A percentile compares a stretch with the other conserved stretches of the same genome.
Evolutionary conservation across 2,888 invertebrate genomes (phyloP).

Genomic region (Leptopilina syphax): DNA sequence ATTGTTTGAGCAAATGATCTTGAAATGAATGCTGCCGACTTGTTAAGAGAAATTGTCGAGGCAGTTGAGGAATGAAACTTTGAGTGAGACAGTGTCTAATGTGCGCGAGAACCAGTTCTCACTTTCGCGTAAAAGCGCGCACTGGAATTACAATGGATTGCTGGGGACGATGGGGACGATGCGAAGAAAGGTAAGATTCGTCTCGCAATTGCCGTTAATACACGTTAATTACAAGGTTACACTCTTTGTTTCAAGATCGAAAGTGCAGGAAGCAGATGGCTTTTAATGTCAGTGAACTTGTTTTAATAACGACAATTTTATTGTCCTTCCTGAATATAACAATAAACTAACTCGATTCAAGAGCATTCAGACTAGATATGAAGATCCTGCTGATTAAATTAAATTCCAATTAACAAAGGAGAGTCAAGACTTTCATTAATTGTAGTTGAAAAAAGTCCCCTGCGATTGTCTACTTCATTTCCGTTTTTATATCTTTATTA

Average conservation of each 20-base stretch:
- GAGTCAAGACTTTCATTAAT: slow-evolving; percentile 1
- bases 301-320: slow-evolving; percentile 25
- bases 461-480: neutral
- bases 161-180: neutral
- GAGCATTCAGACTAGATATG: neutral
- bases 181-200: slow-evolving; percentile 32
- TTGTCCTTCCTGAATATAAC: neutral
- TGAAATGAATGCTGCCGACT: neutral
- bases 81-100: slow-evolving; percentile 43
- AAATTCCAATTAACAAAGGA: slow-evolving; percentile 7
- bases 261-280: slow-evolving; percentile 24
- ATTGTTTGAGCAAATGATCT: neutral
- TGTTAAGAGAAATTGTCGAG: neutral
- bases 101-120: slow-evolving; percentile 54
- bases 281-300: slow-evolving; percentile 30
- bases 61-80: slow-evolving; percentile 35
- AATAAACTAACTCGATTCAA: slow-evolving; percentile 10
- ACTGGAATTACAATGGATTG: slow-evolving; percentile 49
- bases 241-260: slow-evolving; percentile 35
- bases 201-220: slow-evolving; percentile 25
- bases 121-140: slow-evolving; percentile 53
- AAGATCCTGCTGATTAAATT: slow-evolving; percentile 20
- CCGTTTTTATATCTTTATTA: too few relatives aligned
- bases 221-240: slow-evolving; percentile 24
- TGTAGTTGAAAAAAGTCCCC: neutral